A percentile compares a stretch with the other conserved stretches of the same genome.
These are phyloP conservation scores for Zosterops hypoxanthus DNA, from an alignment of 2,113 vertebrate species.

Conservation along the genomic window DNA sequence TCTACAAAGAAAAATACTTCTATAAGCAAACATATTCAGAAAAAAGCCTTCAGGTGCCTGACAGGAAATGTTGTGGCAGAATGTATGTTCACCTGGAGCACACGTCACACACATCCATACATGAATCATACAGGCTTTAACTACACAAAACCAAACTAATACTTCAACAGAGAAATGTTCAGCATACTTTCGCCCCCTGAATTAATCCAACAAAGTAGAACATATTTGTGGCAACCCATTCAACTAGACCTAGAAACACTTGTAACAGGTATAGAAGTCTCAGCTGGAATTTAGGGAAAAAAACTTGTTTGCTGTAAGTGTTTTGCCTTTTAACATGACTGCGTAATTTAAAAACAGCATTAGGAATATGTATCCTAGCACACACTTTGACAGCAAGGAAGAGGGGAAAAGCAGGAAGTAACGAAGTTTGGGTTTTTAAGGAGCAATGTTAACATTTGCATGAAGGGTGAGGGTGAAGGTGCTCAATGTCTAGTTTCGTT, in stretches of 20 bases:
- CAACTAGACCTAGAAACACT: neutral
- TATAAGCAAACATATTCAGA: neutral
- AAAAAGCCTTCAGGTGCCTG: neutral
- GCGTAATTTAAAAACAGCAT: neutral
- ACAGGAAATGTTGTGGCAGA: neutral
- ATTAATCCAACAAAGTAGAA: neutral
- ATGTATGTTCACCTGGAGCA: neutral
- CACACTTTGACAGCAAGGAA: neutral
- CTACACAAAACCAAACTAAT: neutral
- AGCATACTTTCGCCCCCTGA: neutral
- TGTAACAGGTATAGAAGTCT: neutral
- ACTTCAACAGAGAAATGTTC: neutral
- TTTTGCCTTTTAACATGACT: neutral
- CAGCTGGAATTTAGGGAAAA: neutral
- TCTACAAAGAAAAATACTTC: neutral
- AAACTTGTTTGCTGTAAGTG: neutral
- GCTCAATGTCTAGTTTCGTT: neutral
- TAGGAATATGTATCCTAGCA: neutral
- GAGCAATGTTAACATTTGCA: neutral
- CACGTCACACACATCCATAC: rapidly evolving
- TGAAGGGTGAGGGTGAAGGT: neutral
- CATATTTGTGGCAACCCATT: neutral
- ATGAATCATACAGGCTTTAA: neutral
- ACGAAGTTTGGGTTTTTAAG: neutral
- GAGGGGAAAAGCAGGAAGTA: neutral